Base-by-base conservation (phyloP, 2,888 invertebrate genomes). In the Diogma glabrata region DNA sequence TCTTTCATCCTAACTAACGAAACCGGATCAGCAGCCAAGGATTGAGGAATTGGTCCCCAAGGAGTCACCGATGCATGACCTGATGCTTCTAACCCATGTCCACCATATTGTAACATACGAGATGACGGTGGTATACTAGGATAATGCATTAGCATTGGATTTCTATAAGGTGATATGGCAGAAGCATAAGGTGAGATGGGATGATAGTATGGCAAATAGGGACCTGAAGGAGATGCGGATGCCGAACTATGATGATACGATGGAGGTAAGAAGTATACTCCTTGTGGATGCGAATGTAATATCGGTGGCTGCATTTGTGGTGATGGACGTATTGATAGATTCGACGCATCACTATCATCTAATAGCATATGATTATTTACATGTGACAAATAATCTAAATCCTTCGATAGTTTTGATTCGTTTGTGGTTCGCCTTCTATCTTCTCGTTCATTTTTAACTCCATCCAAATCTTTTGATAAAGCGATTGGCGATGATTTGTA, bases 71-170 rank as follows among this genome's bases (percentile, higher is more conserved):
- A 50, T 52, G 52, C 46, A 59, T 63, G n/a, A 63, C 55, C 52
- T 24, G 50, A 49, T 51, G 55, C 53, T 52, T 50, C 33, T 23
- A 50, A 47, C 16, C 53, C 51, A 22, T 48, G 38, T 12, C 53
- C 51, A 40, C 51, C 49, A 43, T 52, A 45, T n/a, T 17, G 40
- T 28, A 38, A 17, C 24, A 72, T 67, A 54, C 73, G 68, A 54
- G 73, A 69, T 59, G 46, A 46, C 23, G 61, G 56, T 47, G 54
- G 61, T 23, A 53, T 49, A 60, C 67, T 40, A 33, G 16, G 71
- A 60, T 73, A 75, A 57, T 74, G 74, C 70, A 74, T 68, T 74
- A 74, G 75, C 51, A 67, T 46, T 14, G 74, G 72, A 58, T 71
- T 69, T 52, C 75, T 65, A 57, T 75, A 66, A 4, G 74, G 72